Evolutionary conservation across 2,113 vertebrate species (phyloP), one percentile per base, ranked within the genome.

Genomic region (Gasterosteus aculeatus): DNA sequence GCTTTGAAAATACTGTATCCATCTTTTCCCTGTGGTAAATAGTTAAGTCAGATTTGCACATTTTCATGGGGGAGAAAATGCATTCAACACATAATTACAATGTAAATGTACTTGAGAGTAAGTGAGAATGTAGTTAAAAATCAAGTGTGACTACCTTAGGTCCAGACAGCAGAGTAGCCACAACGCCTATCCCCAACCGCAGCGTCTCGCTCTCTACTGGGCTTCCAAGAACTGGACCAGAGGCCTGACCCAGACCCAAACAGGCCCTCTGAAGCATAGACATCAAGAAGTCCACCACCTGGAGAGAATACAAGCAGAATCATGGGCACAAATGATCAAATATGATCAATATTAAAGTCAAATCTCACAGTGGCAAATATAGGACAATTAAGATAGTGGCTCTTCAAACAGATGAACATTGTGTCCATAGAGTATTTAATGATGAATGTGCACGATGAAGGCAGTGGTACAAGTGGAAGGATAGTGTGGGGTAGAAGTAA

Each of bases 161-260:
- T 78, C 93, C 95, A 2, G 96, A 94, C 0, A 99, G 92, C 77
- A 98, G 63, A 56, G 95, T 94, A 0, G 97, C 97, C 88, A 97
- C 94, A 0, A 99, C 93, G 62, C 96, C 97, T 94, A 99, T 96
- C 46, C 94, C 95, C 96, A 98, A 95, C 85, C 96, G 95, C 16
- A 99, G 93, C 0, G 96, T 96, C 93, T 99, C 95, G 0, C 93
- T 92, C 71, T 97, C 97, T 3, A 95, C 92, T 0, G 91, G 87
- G 0, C 90, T 92, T 11, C 89, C 90, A 0, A 72, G 63, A 10
- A 89, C 82, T 15, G 64, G 31, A 64, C 31, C 69, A 5, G 67
- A 0, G 75, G 22, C 46, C 56, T 1, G 72, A 0, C 86, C 85
- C 1, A 96, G 85, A 75, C 91, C 91, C 12, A 84, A 76, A 64